These are phyloP conservation scores for Lithophane semibrunnea DNA, from an alignment of 2,888 invertebrate species.

Conservation along the genomic window DNA sequence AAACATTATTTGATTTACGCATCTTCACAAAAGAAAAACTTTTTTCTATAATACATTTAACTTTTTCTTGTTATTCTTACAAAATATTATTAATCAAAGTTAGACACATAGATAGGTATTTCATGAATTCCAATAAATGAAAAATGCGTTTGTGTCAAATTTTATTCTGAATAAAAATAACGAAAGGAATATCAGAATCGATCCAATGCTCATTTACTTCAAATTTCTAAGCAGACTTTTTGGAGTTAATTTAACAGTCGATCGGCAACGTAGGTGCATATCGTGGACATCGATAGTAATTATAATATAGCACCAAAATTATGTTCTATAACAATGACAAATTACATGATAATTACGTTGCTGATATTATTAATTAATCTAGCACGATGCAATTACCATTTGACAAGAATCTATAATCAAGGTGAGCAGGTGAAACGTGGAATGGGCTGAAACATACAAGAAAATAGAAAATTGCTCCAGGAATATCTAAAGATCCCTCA, in stretches of 20 bases:
- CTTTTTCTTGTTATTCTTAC: conserved; percentile 27
- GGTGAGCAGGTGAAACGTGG: background rate
- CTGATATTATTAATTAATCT: conserved; percentile 2
- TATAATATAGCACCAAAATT: background rate
- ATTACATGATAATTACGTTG: background rate
- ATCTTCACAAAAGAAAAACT: conserved; percentile 44
- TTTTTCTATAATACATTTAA: conserved; percentile 40
- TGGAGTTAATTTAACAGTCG: background rate
- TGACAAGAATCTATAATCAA: background rate
- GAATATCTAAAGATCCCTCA: conserved; percentile 46
- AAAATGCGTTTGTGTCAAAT: background rate
- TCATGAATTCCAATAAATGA: conserved; percentile 3
- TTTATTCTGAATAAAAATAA: background rate
- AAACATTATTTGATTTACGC: conserved; percentile 44
- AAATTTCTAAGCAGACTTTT: background rate
- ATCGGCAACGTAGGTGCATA: background rate
- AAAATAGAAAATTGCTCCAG: conserved; percentile 14
- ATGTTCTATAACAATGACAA: background rate
- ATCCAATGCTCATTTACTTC: background rate
- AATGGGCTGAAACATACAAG: background rate
- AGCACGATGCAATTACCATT: conserved; percentile 8
- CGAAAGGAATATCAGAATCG: background rate
- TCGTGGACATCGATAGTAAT: background rate
- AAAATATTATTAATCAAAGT: conserved; percentile 48
- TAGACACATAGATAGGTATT: conserved; percentile 25